Percentiles rank a stretch among this genome's conserved stretches.
Evolutionary conservation across 1,140 invertebrate genomes (phyloP).

Genomic region (Lasaia peninsularis): DNA sequence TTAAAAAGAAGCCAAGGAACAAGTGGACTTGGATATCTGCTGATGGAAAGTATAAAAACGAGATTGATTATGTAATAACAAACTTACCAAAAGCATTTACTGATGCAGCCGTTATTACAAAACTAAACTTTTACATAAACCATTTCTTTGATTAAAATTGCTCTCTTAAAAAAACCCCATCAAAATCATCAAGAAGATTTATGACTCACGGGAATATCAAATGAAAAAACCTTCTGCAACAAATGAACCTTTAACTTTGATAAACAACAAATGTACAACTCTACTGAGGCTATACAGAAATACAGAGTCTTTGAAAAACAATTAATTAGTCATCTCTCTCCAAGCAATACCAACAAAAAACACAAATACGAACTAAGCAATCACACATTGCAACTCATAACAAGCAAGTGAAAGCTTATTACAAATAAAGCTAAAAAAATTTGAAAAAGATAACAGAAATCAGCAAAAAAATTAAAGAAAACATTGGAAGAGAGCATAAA

Average conservation of each 20-base stretch:
- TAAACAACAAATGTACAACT: neutral
- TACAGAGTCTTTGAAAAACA: neutral
- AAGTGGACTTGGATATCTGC: slow-evolving; percentile 10
- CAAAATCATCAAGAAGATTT: neutral
- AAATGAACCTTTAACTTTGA: no score
- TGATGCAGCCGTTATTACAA: neutral
- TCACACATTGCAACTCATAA: neutral
- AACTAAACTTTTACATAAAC: no score
- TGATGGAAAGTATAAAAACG: neutral
- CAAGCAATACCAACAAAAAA: neutral
- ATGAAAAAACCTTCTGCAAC: no score
- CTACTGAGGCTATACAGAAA: neutral
- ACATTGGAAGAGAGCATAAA: slow-evolving; percentile 7
- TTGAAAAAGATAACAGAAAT: neutral
- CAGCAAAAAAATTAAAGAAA: slow-evolving; percentile 11
- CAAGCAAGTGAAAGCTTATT: neutral
- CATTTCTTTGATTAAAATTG: no score
- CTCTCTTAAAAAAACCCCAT: neutral
- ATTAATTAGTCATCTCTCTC: neutral
- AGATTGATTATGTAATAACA: neutral
- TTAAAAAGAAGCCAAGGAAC: no score
- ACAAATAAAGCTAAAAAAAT: neutral
- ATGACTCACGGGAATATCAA: neutral
- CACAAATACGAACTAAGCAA: neutral
- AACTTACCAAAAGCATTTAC: neutral